Base-by-base conservation (phyloP, 2,888 invertebrate genomes). In the Allophyes oxyacanthae region DNA sequence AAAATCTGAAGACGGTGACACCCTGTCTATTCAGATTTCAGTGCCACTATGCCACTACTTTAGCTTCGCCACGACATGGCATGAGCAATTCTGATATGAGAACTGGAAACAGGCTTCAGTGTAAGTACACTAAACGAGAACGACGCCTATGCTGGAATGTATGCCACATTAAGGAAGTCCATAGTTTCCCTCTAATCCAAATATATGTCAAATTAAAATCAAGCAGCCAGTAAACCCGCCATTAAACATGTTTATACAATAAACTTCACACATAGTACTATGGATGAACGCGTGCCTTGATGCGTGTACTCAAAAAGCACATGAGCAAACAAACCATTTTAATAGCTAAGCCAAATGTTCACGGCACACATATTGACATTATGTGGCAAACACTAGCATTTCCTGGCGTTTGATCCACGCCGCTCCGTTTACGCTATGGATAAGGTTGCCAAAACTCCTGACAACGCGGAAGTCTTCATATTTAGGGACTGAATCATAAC, bases 251-350 rank as follows among this genome's bases (percentile, higher is more conserved):
- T 72, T 67, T 61, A 67, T 20, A 64, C 38, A 41, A 50, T 59
- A 67, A 68, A 68, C 45, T 68, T 63, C 68, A 57, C 69, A 68
- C 58, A 63, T 15, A 30, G 51, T 37, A 34, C 52, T 36, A 44
- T 43, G 53, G 41, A 63, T 65, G 63, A 72, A 55, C 72, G 58
- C 64, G 72, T 80, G 76, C 70, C 75, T 67, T 69, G 62, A 60
- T 63, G 65, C 64, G 45, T 53, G 53, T 64, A 15, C 51, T 73
- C 64, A 65, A 75, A 72, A 85, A 86, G 73, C 88, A 88, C 75
- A 87, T 89, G 88, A 56, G 37, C 84, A 89, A 89, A 89, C 83
- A 90, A 46, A 65, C 62, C 73, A 76, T 79, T 85, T 80, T 84
- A 83, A 87, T 84, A 84, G 81, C 79, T 67, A 75, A 77, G 78